phyloP scores from a whole-genome alignment of 1,140 invertebrate species.

The Sitophilus oryzae region DNA sequence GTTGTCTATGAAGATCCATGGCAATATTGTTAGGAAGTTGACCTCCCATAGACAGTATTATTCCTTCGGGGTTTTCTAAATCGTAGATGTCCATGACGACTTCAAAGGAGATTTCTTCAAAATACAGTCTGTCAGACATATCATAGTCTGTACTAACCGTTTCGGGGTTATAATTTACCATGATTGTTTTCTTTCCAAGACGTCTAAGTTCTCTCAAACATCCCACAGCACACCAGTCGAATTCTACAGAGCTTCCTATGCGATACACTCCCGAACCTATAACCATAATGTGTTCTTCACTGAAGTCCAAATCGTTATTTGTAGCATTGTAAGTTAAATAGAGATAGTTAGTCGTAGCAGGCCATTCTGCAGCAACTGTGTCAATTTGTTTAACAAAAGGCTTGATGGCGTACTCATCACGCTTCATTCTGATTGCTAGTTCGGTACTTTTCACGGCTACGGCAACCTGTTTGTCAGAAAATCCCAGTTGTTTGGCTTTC shows the following conservation, averaged over 20 bases:
- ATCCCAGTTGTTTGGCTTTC: conserved; percentile 88
- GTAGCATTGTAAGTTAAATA: conserved; percentile 94
- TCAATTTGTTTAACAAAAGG: conserved; percentile 98
- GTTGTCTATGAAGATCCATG: conserved; percentile 86
- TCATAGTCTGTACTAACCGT: conserved; percentile 99
- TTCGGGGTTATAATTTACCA: conserved; percentile 99
- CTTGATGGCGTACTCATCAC: conserved; percentile 66
- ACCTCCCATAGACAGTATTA: conserved; percentile 97
- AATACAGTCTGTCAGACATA: conserved; percentile 97
- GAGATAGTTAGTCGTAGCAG: conserved; percentile 95
- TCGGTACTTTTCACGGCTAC: conserved; percentile 80
- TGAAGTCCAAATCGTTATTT: conserved; percentile 82
- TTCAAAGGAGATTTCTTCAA: conserved; percentile 99
- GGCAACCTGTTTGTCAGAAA: conserved; percentile 97
- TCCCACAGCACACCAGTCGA: conserved; percentile 99
- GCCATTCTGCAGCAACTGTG: conserved; percentile 99
- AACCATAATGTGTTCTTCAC: conserved; percentile 75
- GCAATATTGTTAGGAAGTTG: conserved; percentile 99
- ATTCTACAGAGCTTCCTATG: conserved; percentile 98
- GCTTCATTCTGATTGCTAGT: conserved; percentile 65
- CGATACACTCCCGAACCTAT: conserved; percentile 96
- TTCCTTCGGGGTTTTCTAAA: conserved; percentile 85
- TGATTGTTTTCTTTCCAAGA: conserved; percentile 85
- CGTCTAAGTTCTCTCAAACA: conserved; percentile 87
- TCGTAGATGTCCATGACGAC: conserved; percentile 98